Evolutionary conservation across 2,797 vertebrate genomes (phyloP), one percentile per base, ranked within the genome.

Genomic region (Hyperoplus immaculatus): DNA sequence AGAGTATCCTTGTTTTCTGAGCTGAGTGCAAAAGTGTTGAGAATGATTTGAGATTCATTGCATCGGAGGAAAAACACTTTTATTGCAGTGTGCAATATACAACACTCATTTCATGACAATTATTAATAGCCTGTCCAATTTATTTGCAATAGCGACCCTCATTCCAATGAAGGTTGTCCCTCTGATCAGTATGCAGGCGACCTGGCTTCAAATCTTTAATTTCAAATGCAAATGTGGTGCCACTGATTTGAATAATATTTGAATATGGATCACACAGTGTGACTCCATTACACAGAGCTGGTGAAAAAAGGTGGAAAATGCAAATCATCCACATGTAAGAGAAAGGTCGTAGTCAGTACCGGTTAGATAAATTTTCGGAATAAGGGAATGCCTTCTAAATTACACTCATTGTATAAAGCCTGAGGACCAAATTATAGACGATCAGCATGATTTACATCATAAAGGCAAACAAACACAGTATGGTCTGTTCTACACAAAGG

Each of bases 231-330:
- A 95, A 95, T 94, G 82, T 56, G 58, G 80, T 80, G 86, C 80
- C 82, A 78, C 91, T 95, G 87, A 95, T 96, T 95, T 95, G 89
- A 95, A 95, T 95, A 95, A 84, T 87, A 94, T 95, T 95, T 95
- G 94, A 94, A 96, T 95, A 95, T 95, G 94, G 93, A 95, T 94
- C 92, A 93, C 94, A 92, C 90, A 89, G 90, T 89, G 87, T 88
- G 85, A 87, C 86, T 94, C 83, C 87, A 88, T 93, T 93, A 92
- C 89, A 91, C 82, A 82, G 83, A 81, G 86, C 77, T 72, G 78
- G 80, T 78, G 80, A 83, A 85, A 86, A 71, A 69, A 72, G 80
- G 72, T 77, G 86, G 68, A 74, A 87, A 93, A 95, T 93, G 92
- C 89, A 93, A 94, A 94, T 93, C 56, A 83, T 84, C 76, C 84